phyloP scores from a whole-genome alignment of 2,888 invertebrate genomes.

The Phortica okadai region DNA sequence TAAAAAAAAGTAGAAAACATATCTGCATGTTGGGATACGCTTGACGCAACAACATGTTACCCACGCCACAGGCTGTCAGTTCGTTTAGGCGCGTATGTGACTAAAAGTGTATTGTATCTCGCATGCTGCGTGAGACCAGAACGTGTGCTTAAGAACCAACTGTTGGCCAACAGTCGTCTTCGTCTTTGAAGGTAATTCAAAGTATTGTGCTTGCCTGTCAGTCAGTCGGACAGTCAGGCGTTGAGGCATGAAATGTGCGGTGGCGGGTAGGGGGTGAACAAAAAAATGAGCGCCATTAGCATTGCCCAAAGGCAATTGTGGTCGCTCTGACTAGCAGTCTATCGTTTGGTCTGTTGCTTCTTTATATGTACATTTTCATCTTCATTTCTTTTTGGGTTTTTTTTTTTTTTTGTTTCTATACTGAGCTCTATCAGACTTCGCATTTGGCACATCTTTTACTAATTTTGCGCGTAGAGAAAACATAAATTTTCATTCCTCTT shows the following conservation, averaged over 20 bases:
- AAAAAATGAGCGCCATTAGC: conserved; percentile 3
- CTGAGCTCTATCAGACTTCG: background rate
- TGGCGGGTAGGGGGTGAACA: background rate
- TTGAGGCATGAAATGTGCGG: background rate
- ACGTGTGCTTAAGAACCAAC: conserved; percentile 3
- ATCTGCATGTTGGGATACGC: background rate
- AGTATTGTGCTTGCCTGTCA: background rate
- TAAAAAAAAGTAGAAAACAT: conserved; percentile 2
- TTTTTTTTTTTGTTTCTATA: background rate
- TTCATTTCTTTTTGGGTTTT: background rate
- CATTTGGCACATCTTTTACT: conserved; percentile 22
- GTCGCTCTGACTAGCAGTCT: background rate
- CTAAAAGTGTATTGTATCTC: too few relatives aligned
- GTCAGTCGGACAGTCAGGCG: background rate
- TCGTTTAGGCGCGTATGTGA: background rate
- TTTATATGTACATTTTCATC: background rate
- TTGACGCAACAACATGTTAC: background rate
- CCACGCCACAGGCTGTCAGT: background rate
- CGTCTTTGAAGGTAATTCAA: background rate
- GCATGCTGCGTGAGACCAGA: background rate
- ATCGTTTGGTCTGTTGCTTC: background rate
- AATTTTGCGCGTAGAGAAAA: conserved; percentile 37
- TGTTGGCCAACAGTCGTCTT: background rate
- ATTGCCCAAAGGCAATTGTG: conserved; percentile 11
- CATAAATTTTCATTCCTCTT: conserved; percentile 35